Conservation (phyloP, 2,888 invertebrate genomes). For the Cremastinae sp. region DNA sequence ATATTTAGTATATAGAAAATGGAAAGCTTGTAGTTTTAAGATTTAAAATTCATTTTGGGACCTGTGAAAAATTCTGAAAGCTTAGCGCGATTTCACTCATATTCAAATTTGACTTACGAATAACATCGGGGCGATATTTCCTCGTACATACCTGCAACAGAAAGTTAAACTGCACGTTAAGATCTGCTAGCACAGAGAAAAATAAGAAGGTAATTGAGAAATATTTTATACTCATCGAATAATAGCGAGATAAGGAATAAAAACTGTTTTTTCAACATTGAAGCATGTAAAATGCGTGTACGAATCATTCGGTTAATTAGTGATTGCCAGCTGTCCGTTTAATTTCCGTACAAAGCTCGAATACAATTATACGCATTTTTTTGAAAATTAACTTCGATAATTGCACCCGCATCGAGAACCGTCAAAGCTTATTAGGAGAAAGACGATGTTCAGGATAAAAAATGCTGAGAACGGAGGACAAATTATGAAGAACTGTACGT, state of each 20-base stretch:
- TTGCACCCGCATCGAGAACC: conserved; percentile 40
- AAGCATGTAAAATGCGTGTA: conserved; percentile 41
- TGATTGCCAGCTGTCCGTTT: conserved; percentile 39
- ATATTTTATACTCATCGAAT: conserved; percentile 19
- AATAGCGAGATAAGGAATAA: conserved; percentile 10
- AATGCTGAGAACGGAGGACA: too few relatives aligned
- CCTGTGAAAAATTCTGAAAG: too few relatives aligned
- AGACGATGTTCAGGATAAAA: background rate
- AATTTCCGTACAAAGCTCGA: background rate
- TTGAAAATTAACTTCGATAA: background rate
- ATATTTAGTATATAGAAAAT: too few relatives aligned
- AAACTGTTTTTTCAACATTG: background rate
- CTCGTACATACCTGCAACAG: conserved; percentile 64
- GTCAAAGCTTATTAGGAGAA: background rate
- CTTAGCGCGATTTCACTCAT: too few relatives aligned
- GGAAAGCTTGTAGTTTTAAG: too few relatives aligned
- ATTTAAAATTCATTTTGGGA: too few relatives aligned
- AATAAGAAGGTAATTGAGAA: background rate
- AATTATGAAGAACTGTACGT: too few relatives aligned
- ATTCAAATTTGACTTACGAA: too few relatives aligned
- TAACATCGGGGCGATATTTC: background rate
- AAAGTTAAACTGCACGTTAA: conserved; percentile 22
- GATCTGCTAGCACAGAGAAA: background rate
- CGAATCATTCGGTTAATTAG: conserved; percentile 49
- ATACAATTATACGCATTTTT: conserved; percentile 2